Conservation (phyloP, 2,797 vertebrate species). For the Balearica regulorum region DNA sequence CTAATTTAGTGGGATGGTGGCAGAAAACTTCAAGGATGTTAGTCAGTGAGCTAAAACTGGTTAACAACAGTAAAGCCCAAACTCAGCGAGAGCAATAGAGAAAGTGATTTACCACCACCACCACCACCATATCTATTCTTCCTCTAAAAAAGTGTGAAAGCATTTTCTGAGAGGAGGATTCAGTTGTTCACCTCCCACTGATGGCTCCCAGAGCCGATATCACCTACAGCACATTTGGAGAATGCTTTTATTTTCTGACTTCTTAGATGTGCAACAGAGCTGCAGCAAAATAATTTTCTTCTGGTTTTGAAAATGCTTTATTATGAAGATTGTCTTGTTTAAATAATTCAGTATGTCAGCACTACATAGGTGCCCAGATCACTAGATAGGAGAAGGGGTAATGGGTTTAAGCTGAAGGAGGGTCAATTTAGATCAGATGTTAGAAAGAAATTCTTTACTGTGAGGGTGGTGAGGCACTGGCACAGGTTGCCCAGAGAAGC, state of each 20-base stretch:
- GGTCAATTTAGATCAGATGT: no score
- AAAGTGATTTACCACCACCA: no score
- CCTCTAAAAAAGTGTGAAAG: neutral
- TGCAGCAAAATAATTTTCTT: neutral
- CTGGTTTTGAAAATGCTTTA: neutral
- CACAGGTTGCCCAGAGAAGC: no score
- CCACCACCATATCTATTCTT: neutral
- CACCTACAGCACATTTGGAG: neutral
- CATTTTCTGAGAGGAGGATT: neutral
- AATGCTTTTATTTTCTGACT: neutral
- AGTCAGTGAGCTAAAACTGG: neutral
- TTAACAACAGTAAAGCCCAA: neutral
- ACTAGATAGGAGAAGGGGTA: no score
- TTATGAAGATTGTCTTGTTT: neutral
- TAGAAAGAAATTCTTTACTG: no score
- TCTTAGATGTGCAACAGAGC: neutral
- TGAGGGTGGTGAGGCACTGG: no score
- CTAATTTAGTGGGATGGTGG: neutral
- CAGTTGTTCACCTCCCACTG: neutral
- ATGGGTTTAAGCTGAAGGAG: no score
- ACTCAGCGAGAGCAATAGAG: neutral
- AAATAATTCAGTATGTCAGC: neutral
- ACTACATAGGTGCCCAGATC: neutral
- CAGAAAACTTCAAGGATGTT: neutral
- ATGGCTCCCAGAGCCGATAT: accelerated